Conservation (phyloP, 2,888 invertebrate species). For the Trissolcus brochymenae region DNA sequence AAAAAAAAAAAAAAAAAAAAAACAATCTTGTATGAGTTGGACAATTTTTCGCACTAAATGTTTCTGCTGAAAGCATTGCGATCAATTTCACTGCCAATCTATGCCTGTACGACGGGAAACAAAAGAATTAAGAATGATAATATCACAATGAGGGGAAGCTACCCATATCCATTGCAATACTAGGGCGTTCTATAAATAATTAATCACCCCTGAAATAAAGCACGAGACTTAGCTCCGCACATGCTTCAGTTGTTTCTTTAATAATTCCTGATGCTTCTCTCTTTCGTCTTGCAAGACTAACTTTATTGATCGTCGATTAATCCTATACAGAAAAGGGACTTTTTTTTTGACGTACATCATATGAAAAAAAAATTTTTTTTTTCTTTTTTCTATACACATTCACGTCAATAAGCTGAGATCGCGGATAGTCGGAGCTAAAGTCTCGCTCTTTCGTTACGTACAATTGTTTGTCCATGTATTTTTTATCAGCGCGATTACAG, state of each 20-base stretch:
- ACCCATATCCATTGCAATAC: constrained; percentile 57
- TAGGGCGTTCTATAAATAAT: constrained; percentile 67
- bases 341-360: constrained; percentile 9
- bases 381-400: background rate
- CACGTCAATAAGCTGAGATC: background rate
- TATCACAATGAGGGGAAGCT: constrained; percentile 56
- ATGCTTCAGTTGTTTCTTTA: constrained; percentile 45
- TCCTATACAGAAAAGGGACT: constrained; percentile 1
- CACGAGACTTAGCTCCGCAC: constrained; percentile 46
- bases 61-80: background rate
- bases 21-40: too few relatives aligned
- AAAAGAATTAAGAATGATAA: constrained; percentile 62
- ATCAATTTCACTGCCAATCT: constrained; percentile 15
- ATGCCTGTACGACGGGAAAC: constrained; percentile 59
- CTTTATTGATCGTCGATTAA: constrained; percentile 53
- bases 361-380: constrained; percentile 6
- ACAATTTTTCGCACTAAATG: background rate
- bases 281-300: constrained; percentile 14
- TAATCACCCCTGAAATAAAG: constrained; percentile 69
- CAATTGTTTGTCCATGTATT: constrained; percentile 34
- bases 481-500: constrained; percentile 44
- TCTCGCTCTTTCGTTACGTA: constrained; percentile 13
- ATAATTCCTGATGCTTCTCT: constrained; percentile 39
- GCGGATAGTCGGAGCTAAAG: constrained; percentile 1
- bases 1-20: too few relatives aligned